Evolutionary conservation across 2,888 invertebrate genomes (phyloP).

Genomic region (Platypus cylindrus): DNA sequence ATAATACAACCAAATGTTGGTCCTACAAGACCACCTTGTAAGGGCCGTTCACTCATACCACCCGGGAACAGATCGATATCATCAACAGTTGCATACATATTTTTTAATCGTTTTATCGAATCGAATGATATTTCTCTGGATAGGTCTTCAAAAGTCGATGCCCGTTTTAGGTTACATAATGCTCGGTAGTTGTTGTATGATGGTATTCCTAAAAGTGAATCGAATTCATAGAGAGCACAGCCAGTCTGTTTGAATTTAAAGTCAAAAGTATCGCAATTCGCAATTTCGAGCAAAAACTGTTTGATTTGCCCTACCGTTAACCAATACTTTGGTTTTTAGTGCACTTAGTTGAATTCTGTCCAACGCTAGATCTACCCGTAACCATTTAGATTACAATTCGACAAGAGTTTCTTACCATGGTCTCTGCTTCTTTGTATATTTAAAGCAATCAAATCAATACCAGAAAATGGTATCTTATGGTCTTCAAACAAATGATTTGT

Average conservation of each 20-base stretch:
- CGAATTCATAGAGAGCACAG: no score
- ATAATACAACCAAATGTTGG: constrained; percentile 93
- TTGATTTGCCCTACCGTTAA: no score
- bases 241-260: no score
- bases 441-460: constrained; percentile 81
- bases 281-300: no score
- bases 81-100: constrained; percentile 78
- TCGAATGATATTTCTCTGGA: constrained; percentile 76
- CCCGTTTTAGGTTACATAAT: constrained; percentile 78
- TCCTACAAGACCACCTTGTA: constrained; percentile 85
- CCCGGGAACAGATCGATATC: constrained; percentile 96
- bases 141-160: constrained; percentile 74
- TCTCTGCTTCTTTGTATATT: constrained; percentile 81
- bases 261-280: no score
- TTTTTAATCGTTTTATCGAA: constrained; percentile 64
- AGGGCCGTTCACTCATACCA: constrained; percentile 76
- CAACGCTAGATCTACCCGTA: no score
- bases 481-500: constrained; percentile 93
- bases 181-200: constrained; percentile 86
- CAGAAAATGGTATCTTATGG: constrained; percentile 77
- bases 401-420: constrained; percentile 55
- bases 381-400: no score
- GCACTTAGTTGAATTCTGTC: no score
- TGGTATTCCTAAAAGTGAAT: constrained; percentile 43
- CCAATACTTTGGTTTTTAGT: no score